A percentile compares a stretch with the other conserved stretches of the same genome.
phyloP scores from a whole-genome alignment of 2,888 invertebrate genomes.

The Sphaeridia pumilis region DNA sequence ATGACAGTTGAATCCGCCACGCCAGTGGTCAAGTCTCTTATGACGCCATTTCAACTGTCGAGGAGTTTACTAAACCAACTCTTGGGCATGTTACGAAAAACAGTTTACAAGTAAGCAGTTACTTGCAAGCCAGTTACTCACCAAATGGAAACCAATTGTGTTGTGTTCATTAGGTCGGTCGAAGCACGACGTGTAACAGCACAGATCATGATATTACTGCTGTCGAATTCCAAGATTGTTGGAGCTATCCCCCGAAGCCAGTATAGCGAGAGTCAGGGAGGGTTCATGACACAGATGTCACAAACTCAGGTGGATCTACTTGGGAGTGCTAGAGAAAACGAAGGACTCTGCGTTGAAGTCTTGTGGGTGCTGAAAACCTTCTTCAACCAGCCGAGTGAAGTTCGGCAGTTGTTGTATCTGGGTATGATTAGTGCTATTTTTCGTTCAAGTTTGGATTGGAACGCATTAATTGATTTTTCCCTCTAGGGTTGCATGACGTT shows the following conservation, averaged over 20 bases:
- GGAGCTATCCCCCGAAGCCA: conserved; percentile 26
- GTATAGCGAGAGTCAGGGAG: conserved; percentile 24
- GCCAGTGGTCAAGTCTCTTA: conserved; percentile 24
- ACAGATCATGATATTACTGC: conserved; percentile 22
- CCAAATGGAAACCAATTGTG: too few relatives aligned
- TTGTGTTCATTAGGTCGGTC: conserved; percentile 27
- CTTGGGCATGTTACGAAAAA: conserved; percentile 28
- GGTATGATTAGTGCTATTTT: too few relatives aligned
- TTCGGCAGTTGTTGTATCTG: conserved; percentile 26
- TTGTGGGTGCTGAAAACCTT: conserved; percentile 25
- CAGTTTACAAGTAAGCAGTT: conserved; percentile 30
- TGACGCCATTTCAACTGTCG: conserved; percentile 24
- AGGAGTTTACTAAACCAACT: conserved; percentile 22
- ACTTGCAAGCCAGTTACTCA: too few relatives aligned
- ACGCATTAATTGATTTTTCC: conserved; percentile 4
- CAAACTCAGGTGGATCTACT: conserved; percentile 16
- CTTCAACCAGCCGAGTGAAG: conserved; percentile 27
- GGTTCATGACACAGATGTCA: conserved; percentile 12
- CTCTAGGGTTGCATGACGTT: conserved; percentile 25
- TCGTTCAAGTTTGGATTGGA: too few relatives aligned
- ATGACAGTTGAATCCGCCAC: conserved; percentile 27
- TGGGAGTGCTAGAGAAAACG: conserved; percentile 16
- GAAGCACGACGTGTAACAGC: conserved; percentile 26
- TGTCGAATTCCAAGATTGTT: conserved; percentile 26
- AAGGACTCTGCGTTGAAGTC: conserved; percentile 28